Evolutionary conservation across 2,113 vertebrate species (phyloP).

Genomic region (Notiomystis cincta): DNA sequence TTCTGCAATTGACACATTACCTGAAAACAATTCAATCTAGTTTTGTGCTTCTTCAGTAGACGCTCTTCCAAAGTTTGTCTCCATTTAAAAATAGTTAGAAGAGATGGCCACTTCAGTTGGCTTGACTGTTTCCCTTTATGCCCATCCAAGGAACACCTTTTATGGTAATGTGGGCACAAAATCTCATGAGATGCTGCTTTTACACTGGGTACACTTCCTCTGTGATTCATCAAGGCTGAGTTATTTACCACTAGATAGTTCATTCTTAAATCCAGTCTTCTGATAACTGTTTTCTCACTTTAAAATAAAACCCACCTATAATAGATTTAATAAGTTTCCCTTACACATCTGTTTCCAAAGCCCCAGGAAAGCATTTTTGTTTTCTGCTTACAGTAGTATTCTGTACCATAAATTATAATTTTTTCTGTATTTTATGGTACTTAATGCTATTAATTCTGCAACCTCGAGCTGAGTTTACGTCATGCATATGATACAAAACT

Average conservation of each 20-base stretch:
- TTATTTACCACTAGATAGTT: slow-evolving; percentile 50
- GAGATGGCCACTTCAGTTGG: slow-evolving; percentile 66
- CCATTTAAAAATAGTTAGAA: slow-evolving; percentile 71
- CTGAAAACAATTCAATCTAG: slow-evolving; percentile 64
- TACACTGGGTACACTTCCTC: slow-evolving; percentile 68
- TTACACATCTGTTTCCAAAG: background rate
- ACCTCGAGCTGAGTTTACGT: background rate
- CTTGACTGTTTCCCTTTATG: slow-evolving; percentile 51
- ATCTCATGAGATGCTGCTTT: background rate
- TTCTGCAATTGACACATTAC: slow-evolving; percentile 36
- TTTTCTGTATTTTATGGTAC: background rate
- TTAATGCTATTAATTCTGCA: background rate
- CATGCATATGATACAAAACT: background rate
- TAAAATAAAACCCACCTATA: background rate
- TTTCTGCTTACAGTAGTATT: background rate
- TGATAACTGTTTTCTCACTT: background rate
- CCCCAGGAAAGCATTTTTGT: background rate
- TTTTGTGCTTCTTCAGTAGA: slow-evolving; percentile 63
- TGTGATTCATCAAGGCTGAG: slow-evolving; percentile 34
- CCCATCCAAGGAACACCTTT: slow-evolving; percentile 62
- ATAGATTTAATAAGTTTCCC: background rate
- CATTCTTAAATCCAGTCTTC: slow-evolving; percentile 21
- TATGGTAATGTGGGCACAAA: slow-evolving; percentile 42
- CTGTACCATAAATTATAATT: background rate
- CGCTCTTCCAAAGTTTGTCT: slow-evolving; percentile 66